Evolutionary conservation across 2,113 vertebrate species (phyloP).

Genomic region (Circaetus cinerascens): DNA sequence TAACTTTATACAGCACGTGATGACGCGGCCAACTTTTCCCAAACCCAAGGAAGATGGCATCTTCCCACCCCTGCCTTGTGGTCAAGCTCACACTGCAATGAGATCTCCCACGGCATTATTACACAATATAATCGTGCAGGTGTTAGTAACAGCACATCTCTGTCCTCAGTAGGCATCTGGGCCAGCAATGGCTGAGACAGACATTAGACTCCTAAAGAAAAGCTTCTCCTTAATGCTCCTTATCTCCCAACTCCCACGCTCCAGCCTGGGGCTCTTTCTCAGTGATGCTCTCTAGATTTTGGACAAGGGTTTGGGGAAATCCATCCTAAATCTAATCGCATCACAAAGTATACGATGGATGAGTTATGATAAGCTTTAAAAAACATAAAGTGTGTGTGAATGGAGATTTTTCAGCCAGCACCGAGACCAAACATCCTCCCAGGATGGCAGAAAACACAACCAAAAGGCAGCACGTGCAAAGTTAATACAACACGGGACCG

Average conservation of each 20-base stretch:
- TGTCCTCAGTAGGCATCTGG: neutral
- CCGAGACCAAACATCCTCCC: neutral
- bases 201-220: neutral
- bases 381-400: neutral
- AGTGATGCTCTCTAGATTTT: slow-evolving; percentile 51
- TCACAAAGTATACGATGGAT: neutral
- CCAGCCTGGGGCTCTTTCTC: neutral
- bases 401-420: slow-evolving; percentile 1
- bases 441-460: neutral
- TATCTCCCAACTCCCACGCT: neutral
- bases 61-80: neutral
- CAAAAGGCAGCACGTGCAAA: neutral
- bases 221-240: neutral
- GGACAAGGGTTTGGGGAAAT: slow-evolving; percentile 60
- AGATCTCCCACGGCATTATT: neutral
- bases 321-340: slow-evolving; percentile 56
- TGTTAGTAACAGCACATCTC: neutral
- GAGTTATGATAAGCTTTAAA: neutral
- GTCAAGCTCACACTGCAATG: neutral
- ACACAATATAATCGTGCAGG: neutral
- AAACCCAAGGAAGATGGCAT: neutral
- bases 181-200: neutral
- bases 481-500: fast-evolving
- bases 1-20: neutral
- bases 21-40: neutral